Percentiles rank a stretch among this genome's conserved stretches.
Evolutionary conservation across 2,113 vertebrate genomes (phyloP).

Genomic region (Dendropsophus ebraccatus): DNA sequence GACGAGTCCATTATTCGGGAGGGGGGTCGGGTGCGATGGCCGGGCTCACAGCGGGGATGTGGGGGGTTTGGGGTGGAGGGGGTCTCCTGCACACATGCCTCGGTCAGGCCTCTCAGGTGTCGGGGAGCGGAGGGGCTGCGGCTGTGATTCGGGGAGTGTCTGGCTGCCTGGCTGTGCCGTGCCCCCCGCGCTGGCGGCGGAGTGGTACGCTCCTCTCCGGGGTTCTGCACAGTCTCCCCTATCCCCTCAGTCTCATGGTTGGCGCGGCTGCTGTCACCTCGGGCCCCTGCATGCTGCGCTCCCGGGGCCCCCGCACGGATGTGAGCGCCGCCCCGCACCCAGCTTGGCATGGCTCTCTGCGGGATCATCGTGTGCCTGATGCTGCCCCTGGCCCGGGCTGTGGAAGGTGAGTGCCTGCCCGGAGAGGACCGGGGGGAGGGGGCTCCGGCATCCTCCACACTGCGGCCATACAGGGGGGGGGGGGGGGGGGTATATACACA

Average conservation of each 20-base stretch:
- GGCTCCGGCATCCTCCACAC: neutral
- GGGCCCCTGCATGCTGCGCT: conserved; percentile 16
- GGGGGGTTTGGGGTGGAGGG: neutral
- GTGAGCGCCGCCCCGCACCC: conserved; percentile 36
- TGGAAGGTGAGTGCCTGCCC: conserved; percentile 69
- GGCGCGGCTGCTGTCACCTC: conserved; percentile 61
- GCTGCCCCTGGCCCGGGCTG: conserved; percentile 70
- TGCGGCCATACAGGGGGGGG: neutral
- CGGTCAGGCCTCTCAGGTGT: neutral
- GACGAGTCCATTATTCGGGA: conserved; percentile 70
- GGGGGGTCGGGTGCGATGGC: conserved; percentile 30
- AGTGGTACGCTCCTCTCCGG: conserved; percentile 17
- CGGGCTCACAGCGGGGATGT: neutral
- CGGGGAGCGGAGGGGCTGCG: too few species aligned
- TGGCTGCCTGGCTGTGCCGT: neutral
- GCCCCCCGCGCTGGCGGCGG: neutral
- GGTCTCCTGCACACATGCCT: neutral
- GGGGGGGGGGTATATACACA: too few species aligned
- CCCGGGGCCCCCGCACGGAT: conserved; percentile 54
- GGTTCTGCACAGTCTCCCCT: conserved; percentile 1
- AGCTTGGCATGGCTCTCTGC: conserved; percentile 67
- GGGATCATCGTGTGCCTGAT: conserved; percentile 65
- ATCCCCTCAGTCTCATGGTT: conserved; percentile 69
- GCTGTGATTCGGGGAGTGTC: neutral
- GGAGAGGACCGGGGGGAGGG: neutral